Base-by-base conservation (phyloP, 2,797 vertebrate genomes). In the Myoxocephalus aenaeus region DNA sequence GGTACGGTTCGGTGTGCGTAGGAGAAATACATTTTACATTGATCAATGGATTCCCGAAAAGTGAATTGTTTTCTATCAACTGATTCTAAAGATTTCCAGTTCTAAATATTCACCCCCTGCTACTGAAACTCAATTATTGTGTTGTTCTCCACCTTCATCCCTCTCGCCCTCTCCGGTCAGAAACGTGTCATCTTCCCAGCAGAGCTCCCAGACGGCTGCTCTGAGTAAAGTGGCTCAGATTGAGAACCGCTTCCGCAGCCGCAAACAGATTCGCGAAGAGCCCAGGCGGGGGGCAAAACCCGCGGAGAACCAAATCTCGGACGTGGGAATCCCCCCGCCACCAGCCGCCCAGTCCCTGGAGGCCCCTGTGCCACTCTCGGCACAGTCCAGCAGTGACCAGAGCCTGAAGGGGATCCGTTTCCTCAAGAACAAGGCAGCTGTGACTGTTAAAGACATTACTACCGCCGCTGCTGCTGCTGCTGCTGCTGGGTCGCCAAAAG, bases 181-280 rank as follows among this genome's bases (percentile, higher is more conserved):
- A 69, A 58, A 50, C 36, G 76, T 69, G 70, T 46, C 89, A 1
- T 78, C 83, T 4, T 82, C 74, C 1, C 80, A 85, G 58, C 73
- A 3, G 5, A 34, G 84, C 65, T 89, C 91, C 32, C 93, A 92
- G 79, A 84, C 86, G 2, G 78, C 85, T 8, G 92, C 91, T n/a
- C 66, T 97, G 32, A 92, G 42, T 13, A 95, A 86, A 58, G 91
- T 95, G 65, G 95, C 94, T 0, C 91, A 93, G 15, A 93, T 96
- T 0, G 96, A 98, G 79, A 95, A 82, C 59, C 95, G 81, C 74
- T 78, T 96, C 75, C 61, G 50, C 74, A 86, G 48, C 22, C 92
- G 89, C 2, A 92, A 79, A 48, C 34, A 59, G 51, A 76, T 5
- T 13, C 76, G 53, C 9, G 62, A 58, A 1, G 69, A 71, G 1